Conservation (phyloP, 2,113 vertebrate species). For the Chaetorhynchus papuensis region DNA sequence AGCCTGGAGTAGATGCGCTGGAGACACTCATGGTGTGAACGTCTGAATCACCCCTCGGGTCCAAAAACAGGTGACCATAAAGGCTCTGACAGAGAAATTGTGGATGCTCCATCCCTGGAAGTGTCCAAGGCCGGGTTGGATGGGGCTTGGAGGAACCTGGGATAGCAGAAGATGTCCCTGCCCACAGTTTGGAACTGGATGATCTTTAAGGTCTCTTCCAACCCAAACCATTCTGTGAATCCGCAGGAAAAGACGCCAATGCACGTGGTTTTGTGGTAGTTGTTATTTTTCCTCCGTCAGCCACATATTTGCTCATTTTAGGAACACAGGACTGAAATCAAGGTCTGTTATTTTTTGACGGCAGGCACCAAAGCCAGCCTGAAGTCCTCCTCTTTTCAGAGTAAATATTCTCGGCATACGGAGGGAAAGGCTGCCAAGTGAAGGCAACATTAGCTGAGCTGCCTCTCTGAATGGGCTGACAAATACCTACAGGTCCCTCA, state of each 20-base stretch:
- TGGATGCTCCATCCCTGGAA: background rate
- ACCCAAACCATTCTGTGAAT: background rate
- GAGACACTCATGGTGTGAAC: background rate
- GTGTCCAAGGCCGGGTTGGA: background rate
- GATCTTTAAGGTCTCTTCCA: background rate
- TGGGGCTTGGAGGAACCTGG: background rate
- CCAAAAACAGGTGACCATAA: background rate
- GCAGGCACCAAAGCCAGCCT: constrained; percentile 7
- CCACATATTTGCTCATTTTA: background rate
- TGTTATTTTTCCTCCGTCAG: background rate
- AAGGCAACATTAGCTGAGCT: background rate
- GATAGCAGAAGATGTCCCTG: background rate
- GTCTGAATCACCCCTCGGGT: background rate
- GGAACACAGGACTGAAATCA: background rate
- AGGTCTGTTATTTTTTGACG: background rate
- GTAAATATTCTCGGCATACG: constrained; percentile 27
- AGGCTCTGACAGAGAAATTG: background rate
- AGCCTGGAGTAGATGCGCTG: background rate
- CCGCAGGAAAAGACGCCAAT: background rate
- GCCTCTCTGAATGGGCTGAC: background rate
- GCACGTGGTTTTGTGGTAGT: background rate
- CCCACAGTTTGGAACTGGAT: background rate
- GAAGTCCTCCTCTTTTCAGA: background rate
- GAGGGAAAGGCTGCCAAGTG: background rate
- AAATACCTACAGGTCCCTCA: background rate